These are phyloP conservation scores for Margaritifera margaritifera DNA, from an alignment of 2,888 invertebrate species.

Conservation along the genomic window DNA sequence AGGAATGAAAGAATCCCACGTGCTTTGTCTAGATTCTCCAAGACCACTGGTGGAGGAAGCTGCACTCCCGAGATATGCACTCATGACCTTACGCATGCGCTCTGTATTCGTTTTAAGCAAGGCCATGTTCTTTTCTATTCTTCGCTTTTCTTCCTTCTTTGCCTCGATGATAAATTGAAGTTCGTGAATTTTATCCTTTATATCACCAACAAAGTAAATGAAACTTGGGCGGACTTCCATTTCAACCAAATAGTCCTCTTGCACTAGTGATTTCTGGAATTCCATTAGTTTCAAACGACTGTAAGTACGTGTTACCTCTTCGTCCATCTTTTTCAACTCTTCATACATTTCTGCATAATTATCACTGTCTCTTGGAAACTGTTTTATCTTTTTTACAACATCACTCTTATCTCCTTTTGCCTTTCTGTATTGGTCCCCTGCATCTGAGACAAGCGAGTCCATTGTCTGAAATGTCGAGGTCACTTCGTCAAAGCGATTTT, in stretches of 20 bases:
- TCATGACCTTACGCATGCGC: conserved; percentile 47
- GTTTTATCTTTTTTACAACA: conserved; percentile 29
- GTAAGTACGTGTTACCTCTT: conserved; percentile 40
- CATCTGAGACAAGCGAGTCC: conserved; percentile 29
- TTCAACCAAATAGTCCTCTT: conserved; percentile 60
- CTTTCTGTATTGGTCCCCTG: conserved; percentile 30
- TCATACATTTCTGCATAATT: conserved; percentile 34
- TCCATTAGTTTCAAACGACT: conserved; percentile 53
- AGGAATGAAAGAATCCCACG: background rate
- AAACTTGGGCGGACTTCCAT: conserved; percentile 60
- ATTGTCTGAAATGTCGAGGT: conserved; percentile 42
- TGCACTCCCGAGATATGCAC: conserved; percentile 36
- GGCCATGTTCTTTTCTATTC: conserved; percentile 49
- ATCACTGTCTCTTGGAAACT: conserved; percentile 23
- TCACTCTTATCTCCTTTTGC: conserved; percentile 33
- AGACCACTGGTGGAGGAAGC: conserved; percentile 2
- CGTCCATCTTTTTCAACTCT: conserved; percentile 37
- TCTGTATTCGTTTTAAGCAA: conserved; percentile 53
- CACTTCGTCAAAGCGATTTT: conserved; percentile 40
- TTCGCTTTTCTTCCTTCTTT: conserved; percentile 43
- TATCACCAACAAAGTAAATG: conserved; percentile 57
- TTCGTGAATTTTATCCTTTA: conserved; percentile 46
- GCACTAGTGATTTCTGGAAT: conserved; percentile 54
- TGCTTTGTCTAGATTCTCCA: background rate
- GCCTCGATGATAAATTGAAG: conserved; percentile 33